These are phyloP conservation scores for Limenitis camilla DNA, from an alignment of 2,888 invertebrate species.

Conservation along the genomic window DNA sequence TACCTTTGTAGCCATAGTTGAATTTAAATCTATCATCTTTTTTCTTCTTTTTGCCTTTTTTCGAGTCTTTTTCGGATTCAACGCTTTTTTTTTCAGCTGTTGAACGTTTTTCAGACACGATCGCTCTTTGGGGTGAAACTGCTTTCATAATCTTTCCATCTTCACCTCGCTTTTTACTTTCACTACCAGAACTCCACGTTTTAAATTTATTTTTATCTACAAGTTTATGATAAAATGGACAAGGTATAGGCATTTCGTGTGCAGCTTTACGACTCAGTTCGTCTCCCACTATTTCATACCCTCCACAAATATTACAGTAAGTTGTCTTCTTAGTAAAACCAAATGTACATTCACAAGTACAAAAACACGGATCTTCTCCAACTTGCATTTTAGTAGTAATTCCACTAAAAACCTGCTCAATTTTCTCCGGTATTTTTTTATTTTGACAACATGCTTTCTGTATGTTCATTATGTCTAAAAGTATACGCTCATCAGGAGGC, in stretches of 20 bases:
- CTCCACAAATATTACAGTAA: slow-evolving; percentile 57
- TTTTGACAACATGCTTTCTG: slow-evolving; percentile 37
- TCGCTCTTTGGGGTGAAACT: slow-evolving; percentile 30
- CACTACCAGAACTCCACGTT: slow-evolving; percentile 47
- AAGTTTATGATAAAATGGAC: slow-evolving; percentile 58
- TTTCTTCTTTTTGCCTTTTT: slow-evolving; percentile 46
- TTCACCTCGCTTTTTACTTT: slow-evolving; percentile 37
- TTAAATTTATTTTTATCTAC: slow-evolving; percentile 47
- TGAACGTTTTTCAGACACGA: slow-evolving; percentile 26
- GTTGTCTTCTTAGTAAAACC: slow-evolving; percentile 55
- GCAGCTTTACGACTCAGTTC: slow-evolving; percentile 34
- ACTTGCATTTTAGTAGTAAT: slow-evolving; percentile 43
- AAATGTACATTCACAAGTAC: slow-evolving; percentile 59
- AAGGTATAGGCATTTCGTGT: slow-evolving; percentile 45
- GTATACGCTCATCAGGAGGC: slow-evolving; percentile 39
- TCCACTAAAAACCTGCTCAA: slow-evolving; percentile 44
- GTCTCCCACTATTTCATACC: slow-evolving; percentile 52
- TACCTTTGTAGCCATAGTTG: slow-evolving; percentile 67
- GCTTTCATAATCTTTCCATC: slow-evolving; percentile 32
- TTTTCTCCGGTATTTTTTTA: slow-evolving; percentile 32
- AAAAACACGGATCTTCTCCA: slow-evolving; percentile 48
- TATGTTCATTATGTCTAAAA: slow-evolving; percentile 38
- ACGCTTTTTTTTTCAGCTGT: slow-evolving; percentile 33
- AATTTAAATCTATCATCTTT: slow-evolving; percentile 58
- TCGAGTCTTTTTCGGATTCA: slow-evolving; percentile 49